These are phyloP conservation scores for Neoaliturus tenellus DNA, from an alignment of 2,888 invertebrate species.

Conservation along the genomic window DNA sequence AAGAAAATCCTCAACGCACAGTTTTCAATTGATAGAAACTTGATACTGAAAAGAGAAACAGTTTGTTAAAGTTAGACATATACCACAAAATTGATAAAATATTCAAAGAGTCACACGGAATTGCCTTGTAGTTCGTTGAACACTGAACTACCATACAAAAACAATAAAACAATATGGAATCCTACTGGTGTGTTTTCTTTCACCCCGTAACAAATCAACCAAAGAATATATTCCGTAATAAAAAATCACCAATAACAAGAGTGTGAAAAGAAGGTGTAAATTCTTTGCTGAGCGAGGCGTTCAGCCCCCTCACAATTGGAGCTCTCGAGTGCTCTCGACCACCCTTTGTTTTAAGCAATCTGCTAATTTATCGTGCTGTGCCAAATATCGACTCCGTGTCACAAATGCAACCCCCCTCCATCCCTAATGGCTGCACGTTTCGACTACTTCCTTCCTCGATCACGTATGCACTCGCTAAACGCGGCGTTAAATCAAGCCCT, in stretches of 20 bases:
- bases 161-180: no score
- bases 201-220: no score
- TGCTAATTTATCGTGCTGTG: slow-evolving; percentile 38
- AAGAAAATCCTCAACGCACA: no score
- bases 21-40: no score
- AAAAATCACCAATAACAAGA: background rate
- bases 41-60: no score
- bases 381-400: slow-evolving; percentile 8
- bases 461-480: background rate
- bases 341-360: slow-evolving; percentile 47
- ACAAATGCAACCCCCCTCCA: slow-evolving; percentile 1
- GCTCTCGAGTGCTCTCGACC: background rate
- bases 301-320: background rate
- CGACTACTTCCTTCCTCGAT: slow-evolving; percentile 28
- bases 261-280: background rate
- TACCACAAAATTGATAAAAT: no score
- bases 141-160: no score
- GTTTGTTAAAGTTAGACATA: no score
- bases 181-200: no score
- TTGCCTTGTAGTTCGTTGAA: no score
- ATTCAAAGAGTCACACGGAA: no score
- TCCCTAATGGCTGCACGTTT: slow-evolving; percentile 37
- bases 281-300: background rate
- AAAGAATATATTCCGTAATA: no score
- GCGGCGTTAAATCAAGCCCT: background rate